Conservation (phyloP, 2,888 invertebrate genomes). For the Chaetogeoica ovagalla region DNA sequence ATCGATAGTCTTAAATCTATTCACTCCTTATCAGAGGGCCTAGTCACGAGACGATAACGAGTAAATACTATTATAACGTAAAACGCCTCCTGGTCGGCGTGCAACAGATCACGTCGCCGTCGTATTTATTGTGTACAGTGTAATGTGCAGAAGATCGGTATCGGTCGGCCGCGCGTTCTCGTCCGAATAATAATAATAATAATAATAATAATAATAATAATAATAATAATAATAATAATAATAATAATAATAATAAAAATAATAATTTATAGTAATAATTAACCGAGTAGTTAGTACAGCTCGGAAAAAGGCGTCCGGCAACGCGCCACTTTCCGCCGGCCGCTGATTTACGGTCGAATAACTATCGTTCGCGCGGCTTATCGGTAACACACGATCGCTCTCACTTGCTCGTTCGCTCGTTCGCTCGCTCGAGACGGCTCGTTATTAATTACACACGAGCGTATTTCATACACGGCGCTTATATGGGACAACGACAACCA, state of each 20-base stretch:
- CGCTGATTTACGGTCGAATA: constrained; percentile 47
- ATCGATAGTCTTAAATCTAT: too few relatives aligned
- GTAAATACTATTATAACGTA: too few relatives aligned
- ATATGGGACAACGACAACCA: neutral
- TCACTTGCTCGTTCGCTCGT: neutral
- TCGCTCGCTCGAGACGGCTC: neutral
- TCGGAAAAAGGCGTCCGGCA: constrained; percentile 19
- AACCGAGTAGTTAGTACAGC: neutral
- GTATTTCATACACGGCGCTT: neutral
- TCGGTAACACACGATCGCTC: constrained; percentile 32
- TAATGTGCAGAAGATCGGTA: neutral
- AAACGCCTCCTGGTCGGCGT: too few relatives aligned
- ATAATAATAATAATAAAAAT: neutral
- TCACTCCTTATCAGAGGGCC: too few relatives aligned
- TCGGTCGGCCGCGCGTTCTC: neutral
- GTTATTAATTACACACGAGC: constrained; percentile 16
- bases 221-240: constrained; percentile 9
- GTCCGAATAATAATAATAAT: constrained; percentile 19
- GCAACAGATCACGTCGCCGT: too few relatives aligned
- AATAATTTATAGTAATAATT: constrained; percentile 24
- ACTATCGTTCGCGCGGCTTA: constrained; percentile 22
- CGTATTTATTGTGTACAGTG: too few relatives aligned
- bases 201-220: too few relatives aligned
- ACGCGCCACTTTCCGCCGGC: neutral
- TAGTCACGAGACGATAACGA: too few relatives aligned